Conservation (phyloP, 2,888 invertebrate species). For the Macrosiphum euphorbiae region DNA sequence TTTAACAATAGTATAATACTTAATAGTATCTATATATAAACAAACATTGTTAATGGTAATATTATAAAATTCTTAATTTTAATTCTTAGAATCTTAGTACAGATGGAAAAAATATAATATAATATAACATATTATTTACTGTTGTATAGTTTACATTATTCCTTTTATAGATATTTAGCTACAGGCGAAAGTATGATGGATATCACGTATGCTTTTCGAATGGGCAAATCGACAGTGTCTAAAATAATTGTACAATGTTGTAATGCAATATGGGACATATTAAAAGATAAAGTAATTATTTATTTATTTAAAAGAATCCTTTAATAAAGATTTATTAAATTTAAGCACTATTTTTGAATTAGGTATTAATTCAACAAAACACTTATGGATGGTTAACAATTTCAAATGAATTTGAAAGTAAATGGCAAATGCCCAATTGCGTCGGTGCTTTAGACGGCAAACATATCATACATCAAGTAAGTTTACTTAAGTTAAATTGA, state of each 20-base stretch:
- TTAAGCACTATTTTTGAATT: not conserved
- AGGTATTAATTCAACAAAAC: not conserved
- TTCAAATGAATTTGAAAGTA: not conserved
- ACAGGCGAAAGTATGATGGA: not conserved
- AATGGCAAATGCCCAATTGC: not conserved
- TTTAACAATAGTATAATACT: too few species aligned
- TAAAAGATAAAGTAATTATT: conserved; percentile 19
- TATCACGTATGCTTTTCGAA: conserved; percentile 17
- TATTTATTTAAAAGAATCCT: not conserved
- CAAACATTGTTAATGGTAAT: too few species aligned
- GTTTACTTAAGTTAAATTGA: not conserved
- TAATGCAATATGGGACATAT: not conserved
- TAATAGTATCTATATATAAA: too few species aligned
- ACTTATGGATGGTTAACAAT: not conserved
- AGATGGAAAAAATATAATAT: too few species aligned
- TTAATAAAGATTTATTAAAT: not conserved
- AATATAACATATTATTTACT: conserved; percentile 6
- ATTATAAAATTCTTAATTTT: too few species aligned
- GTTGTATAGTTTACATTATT: not conserved
- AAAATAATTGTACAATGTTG: conserved; percentile 23
- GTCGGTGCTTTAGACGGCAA: not conserved
- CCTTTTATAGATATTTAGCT: not conserved
- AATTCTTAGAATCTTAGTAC: too few species aligned
- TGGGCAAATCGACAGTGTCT: not conserved
- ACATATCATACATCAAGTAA: not conserved